Percentiles rank a stretch among this genome's conserved stretches.
These are phyloP conservation scores for Yponomeuta cagnagella DNA, from an alignment of 2,888 invertebrate species.

Conservation along the genomic window DNA sequence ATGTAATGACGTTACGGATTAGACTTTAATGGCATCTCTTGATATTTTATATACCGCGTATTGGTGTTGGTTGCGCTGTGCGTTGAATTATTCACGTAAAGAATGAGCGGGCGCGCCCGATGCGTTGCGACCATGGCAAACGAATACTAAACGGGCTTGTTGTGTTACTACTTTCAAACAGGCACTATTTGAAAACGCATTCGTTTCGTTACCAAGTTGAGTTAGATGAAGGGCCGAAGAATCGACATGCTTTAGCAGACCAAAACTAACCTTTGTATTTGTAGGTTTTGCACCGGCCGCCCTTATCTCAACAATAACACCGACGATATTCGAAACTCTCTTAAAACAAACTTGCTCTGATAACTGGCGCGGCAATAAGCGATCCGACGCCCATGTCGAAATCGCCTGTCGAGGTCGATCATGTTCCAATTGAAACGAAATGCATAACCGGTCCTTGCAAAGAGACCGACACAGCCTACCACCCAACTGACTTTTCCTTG, in stretches of 20 bases:
- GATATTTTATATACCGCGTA: conserved; percentile 41
- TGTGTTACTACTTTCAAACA: neutral
- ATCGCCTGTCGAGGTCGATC: conserved; percentile 20
- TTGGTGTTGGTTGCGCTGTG: conserved; percentile 33
- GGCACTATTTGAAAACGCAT: neutral
- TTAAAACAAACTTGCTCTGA: conserved; percentile 14
- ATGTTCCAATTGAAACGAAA: conserved; percentile 23
- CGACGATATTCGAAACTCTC: too few relatives aligned
- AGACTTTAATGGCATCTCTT: conserved; percentile 17
- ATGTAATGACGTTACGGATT: neutral
- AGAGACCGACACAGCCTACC: conserved; percentile 14
- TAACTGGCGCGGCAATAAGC: conserved; percentile 12
- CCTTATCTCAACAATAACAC: conserved; percentile 5
- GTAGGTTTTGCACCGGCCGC: conserved; percentile 11
- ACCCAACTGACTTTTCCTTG: conserved; percentile 17
- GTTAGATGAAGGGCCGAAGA: neutral
- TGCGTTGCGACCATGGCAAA: conserved; percentile 24
- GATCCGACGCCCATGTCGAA: conserved; percentile 21
- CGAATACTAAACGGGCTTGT: conserved; percentile 39
- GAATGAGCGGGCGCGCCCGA: conserved; percentile 31
- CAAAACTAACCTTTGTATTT: conserved; percentile 18
- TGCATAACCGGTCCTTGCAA: conserved; percentile 23
- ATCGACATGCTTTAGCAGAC: neutral
- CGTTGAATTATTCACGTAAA: conserved; percentile 48
- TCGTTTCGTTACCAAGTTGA: neutral